These are phyloP conservation scores for Varecia variegata DNA, from an alignment of 2,797 vertebrate species.

Conservation along the genomic window DNA sequence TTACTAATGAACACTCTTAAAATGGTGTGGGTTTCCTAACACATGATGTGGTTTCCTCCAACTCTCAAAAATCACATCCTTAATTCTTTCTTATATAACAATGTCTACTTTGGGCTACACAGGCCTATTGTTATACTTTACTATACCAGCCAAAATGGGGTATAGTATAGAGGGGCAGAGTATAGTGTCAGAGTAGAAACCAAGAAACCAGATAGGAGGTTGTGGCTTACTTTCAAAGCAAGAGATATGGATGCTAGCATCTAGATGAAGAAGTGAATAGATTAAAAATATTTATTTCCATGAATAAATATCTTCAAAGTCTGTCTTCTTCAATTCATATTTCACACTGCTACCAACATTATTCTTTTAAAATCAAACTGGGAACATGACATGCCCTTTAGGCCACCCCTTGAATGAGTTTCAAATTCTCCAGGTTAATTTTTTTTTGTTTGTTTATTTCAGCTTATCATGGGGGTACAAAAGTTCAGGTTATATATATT, in stretches of 20 bases:
- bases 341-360: background rate
- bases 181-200: background rate
- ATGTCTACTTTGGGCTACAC: background rate
- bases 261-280: background rate
- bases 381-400: background rate
- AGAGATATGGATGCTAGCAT: background rate
- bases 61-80: background rate
- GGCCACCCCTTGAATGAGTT: background rate
- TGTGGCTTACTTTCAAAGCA: background rate
- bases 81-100: background rate
- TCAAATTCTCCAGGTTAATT: background rate
- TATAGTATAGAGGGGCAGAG: background rate
- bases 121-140: background rate
- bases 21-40: background rate
- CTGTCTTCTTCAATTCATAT: background rate
- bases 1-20: background rate
- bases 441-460: too few species aligned
- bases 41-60: background rate
- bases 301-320: background rate
- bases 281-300: background rate
- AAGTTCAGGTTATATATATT: too few species aligned
- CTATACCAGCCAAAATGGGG: background rate
- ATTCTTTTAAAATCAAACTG: conserved; percentile 27
- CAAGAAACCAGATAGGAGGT: background rate
- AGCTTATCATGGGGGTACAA: too few species aligned